Evolutionary conservation across 2,113 vertebrate species (phyloP), one percentile per base, ranked within the genome.

Genomic region (Hippopotamus amphibius): DNA sequence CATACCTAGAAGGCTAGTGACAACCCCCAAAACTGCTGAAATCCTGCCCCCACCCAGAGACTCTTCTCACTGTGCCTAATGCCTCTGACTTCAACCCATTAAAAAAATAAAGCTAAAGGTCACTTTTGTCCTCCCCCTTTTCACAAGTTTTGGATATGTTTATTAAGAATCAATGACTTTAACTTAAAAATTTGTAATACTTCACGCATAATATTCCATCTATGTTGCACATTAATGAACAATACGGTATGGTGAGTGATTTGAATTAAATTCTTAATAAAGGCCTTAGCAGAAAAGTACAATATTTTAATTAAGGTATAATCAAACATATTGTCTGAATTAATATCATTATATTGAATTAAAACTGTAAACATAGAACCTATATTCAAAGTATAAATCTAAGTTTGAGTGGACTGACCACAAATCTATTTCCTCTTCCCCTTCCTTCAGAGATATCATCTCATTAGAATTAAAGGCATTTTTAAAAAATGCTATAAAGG

Each of bases 381-480:
- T 79, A n/a, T n/a, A 53, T 13, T 22, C 26, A 79, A 53, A 79
- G 76, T 55, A n/a, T 22, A n/a, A 55, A 79, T 53, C 74, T 94
- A 76, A 69, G 59, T 87, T 76, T 68, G 76, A 65, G 30, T 84
- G 28, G 26, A 83, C 5, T 86, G 28, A 90, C 37, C 19, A 94
- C 46, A 96, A 81, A 81, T 71, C n/a, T 91, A 85, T 55, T 84
- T 93, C 85, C 21, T 84, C 37, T 46, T 12, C 28, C 33, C 9
- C 8, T 84, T 43, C 28, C 76, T 66, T 88, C 37, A 72, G n/a
- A 86, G 16, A 87, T 72, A 86, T 30, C 55, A 82, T 59, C 69
- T 92, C 74, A 86, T 30, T 53, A 95, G 13, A 95, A 89, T 61
- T 96, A 86, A 92, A 85, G 48, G 17, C n/a, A 92, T 72, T 77